These are phyloP conservation scores for Spheniscus mendiculus DNA, from an alignment of 2,113 vertebrate species.

Conservation along the genomic window DNA sequence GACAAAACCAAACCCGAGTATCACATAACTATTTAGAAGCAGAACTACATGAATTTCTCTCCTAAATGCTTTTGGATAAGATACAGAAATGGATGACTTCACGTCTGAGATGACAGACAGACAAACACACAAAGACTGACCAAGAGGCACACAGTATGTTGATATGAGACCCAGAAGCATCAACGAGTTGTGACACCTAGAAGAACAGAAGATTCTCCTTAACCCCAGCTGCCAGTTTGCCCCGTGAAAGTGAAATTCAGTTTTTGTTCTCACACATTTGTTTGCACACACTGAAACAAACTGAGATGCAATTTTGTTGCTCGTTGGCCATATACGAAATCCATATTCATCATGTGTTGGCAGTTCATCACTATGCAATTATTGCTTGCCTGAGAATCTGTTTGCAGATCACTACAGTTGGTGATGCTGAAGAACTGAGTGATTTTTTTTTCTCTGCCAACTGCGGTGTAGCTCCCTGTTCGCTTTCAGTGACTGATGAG, in stretches of 20 bases:
- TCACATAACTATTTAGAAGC: background rate
- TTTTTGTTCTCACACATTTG: background rate
- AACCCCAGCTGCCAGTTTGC: background rate
- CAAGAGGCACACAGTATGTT: background rate
- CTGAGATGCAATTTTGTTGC: accelerated
- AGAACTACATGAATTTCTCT: background rate
- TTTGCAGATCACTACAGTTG: background rate
- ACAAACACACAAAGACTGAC: background rate
- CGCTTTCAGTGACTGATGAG: background rate
- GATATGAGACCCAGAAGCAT: background rate
- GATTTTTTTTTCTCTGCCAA: background rate
- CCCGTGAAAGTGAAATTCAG: background rate
- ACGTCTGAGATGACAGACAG: background rate
- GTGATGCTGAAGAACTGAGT: background rate
- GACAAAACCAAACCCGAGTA: background rate
- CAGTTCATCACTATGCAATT: background rate
- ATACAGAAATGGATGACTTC: background rate
- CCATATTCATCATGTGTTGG: background rate
- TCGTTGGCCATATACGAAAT: background rate
- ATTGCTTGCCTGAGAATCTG: background rate
- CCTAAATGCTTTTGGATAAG: background rate
- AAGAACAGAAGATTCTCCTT: background rate
- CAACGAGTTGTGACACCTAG: background rate
- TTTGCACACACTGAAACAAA: background rate
- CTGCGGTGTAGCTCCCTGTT: background rate